Base-by-base conservation (phyloP, 2,888 invertebrate genomes). In the Margaritifera margaritifera region DNA sequence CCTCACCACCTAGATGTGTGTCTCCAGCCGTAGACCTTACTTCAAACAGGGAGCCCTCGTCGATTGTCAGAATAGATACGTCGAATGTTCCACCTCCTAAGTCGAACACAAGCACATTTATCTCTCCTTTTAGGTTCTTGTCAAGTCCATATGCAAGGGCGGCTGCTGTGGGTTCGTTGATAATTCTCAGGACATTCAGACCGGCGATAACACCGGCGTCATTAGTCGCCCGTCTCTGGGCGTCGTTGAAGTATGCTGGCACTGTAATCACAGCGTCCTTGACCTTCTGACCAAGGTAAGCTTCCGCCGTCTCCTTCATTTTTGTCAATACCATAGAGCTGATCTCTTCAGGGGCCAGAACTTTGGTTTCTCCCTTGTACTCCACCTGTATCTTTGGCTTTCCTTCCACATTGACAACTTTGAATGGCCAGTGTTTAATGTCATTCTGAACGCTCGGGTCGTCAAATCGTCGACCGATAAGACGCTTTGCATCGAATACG, bases 241-340 rank as follows among this genome's bases (percentile, higher is more conserved):
- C 82, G 65, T 89, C 89, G 64, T 89, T 89, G 81, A 89, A 89
- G 74, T 89, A 88, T 4, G 88, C 89, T 11, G 89, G 89, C 1
- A 89, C 89, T 15, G 89, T 89, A 22, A 89, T 79, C 1, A 89
- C 89, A 25, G 87, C 88, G 62, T 88, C 80, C 2, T 72, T 82
- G 1, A 88, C 83, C 53, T 72, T 83, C 60, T 94, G 93, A 65
- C 97, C 97, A 64, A 90, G 84, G 79, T 88, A 90, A 8, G 89
- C 87, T 73, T 90, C 90, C 56, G 90, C 90, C 6, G 86, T 88
- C 61, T 88, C 87, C 92, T 95, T 96, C 96, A 96, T 96, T 89
- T 96, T 96, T 22, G 93, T 94, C 79, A 97, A 92, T 64, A 96
- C 95, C 96, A 96, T 96, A 58, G 96, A 95, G 87, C 94, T 94